Base-by-base conservation (phyloP, 2,888 invertebrate genomes). In the Ceraclea dissimilis region DNA sequence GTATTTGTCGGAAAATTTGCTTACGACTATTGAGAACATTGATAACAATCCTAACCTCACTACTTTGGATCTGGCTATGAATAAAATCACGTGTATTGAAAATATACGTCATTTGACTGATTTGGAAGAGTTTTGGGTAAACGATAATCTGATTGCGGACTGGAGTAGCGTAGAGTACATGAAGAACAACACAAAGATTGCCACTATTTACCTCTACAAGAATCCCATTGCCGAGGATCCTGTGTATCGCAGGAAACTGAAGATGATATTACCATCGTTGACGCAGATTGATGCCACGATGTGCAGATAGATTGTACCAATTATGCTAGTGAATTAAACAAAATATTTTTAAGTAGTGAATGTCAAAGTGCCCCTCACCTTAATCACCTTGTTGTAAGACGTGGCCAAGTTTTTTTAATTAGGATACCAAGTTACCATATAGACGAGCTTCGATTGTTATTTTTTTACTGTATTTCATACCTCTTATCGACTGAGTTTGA, bases 81-180 rank as follows among this genome's bases (percentile, higher is more conserved):
- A 99, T 71, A 84, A 85, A 67, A 86, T 99, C 19, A 81, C 84
- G 34, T 75, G 71, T 2, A 85, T 99, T 62, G 83, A 88, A 60
- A 92, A 93, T 69, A 70, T 98, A 11, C 73, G 76, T 11, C 86
- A 90, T 69, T 79, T 99, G 65, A 69, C 65, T 1, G 75, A 85
- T n/a, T 76, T 99, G 61, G 87, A 93, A 67, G 99, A 99, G 72
- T 82, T 99, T 66, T 99, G 99, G 99, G 93, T 95, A 73, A 78
- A 98, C 69, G 88, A 96, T 72, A 97, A 98, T 72, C 77, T 84
- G 64, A 80, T 99, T 47, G 74, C 83, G 47, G 86, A 89, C 49
- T 99, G 97, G 97, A 78, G 79, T 17, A 88, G 88, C 18, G 68
- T 99, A 2, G 88, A 94, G 33, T 76, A 80, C 52, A 76, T 99